Base-by-base conservation (phyloP, 2,888 invertebrate genomes). In the Folsomia candida region DNA sequence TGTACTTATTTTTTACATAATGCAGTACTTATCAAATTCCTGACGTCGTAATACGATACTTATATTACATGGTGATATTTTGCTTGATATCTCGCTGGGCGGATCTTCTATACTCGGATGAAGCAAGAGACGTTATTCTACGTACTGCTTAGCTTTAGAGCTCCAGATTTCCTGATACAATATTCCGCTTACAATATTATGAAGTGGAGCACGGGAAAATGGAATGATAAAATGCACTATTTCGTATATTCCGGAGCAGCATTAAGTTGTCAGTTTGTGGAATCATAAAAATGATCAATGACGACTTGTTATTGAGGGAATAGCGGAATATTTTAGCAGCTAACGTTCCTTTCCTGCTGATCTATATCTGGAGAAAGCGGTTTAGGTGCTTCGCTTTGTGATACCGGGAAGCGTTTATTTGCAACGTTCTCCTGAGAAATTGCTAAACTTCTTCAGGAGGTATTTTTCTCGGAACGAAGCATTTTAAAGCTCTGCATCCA, bases 251-350 rank as follows among this genome's bases (percentile, higher is more conserved):
- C 54, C 6, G 54, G 22, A 6, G 54, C 27, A 57, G 57, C 60
- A 64, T 54, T 54, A 65, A 63, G 51, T 54, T 54, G 65, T 64
- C 71, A 69, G 64, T 64, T 28, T 71, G 27, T 57, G 51, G 51
- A 64, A 24, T 57, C 26, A 54, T 68, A 68, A 68, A 68, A 68
- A 68, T 68, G 68, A 68, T 68, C 63, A 68, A 68, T 68, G 68
- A 26, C 20, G 20, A 29, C 62, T 68, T 68, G 68, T 62, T 68
- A 62, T 68, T 68, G 62, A 54, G 68, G 68, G 63, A 62, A 68
- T 63, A 29, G 57, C 14, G 25, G 68, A 68, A 68, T 62, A 67
- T 67, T 67, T 68, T 62, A 68, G 63, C 59, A 59, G 47, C 24
- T 61, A 25, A 60, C 60, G 60, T 68, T 26, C 47, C 47, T 68